Evolutionary conservation across 2,113 vertebrate species (phyloP).

Genomic region (Anolis sagrei): DNA sequence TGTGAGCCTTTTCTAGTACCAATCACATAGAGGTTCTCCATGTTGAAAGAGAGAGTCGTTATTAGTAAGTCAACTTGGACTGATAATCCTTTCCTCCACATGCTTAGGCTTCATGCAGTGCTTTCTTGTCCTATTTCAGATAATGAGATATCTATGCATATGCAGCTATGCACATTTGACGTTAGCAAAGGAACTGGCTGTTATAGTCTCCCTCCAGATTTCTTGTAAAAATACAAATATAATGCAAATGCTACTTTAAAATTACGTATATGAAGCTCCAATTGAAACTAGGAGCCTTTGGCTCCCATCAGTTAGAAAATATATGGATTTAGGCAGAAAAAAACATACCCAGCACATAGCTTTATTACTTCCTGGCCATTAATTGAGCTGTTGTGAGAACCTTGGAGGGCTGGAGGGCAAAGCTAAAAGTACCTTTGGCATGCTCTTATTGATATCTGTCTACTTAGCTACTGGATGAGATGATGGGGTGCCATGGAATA

Average conservation of each 20-base stretch:
- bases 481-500: neutral
- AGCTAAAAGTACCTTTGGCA: neutral
- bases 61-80: no score
- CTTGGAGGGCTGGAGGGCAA: neutral
- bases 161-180: neutral
- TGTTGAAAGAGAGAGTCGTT: no score
- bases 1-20: no score
- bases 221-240: neutral
- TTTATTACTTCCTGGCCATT: neutral
- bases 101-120: neutral
- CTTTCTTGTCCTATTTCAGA: neutral
- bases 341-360: neutral
- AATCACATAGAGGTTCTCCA: no score
- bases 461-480: neutral
- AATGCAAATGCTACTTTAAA: neutral
- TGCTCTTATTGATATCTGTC: neutral
- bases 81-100: neutral
- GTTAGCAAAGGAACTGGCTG: no score
- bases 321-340: neutral
- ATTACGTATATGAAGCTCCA: neutral
- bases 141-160: no score
- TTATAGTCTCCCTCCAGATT: neutral
- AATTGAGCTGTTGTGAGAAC: neutral
- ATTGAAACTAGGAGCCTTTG: neutral
- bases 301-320: neutral